Percentiles rank a stretch among this genome's conserved stretches.
phyloP scores from a whole-genome alignment of 2,797 vertebrate species.

The Tapera naevia region DNA sequence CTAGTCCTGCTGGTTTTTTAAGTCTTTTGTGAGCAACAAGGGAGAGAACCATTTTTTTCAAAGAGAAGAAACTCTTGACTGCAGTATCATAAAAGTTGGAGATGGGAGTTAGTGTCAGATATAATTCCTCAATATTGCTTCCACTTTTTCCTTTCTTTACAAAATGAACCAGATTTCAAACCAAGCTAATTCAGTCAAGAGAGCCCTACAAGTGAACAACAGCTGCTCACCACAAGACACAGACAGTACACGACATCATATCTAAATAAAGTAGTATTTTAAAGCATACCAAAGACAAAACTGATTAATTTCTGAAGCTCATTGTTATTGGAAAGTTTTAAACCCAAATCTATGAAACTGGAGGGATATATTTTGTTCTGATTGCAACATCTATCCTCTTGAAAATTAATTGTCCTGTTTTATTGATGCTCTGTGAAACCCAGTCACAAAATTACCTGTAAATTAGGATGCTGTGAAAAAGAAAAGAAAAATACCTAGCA shows the following conservation, averaged over 20 bases:
- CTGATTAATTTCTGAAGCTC: not conserved
- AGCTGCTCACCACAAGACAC: not conserved
- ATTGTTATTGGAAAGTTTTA: not conserved
- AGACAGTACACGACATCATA: not conserved
- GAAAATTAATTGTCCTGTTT: not conserved
- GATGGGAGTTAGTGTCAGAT: not conserved
- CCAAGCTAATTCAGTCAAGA: not conserved
- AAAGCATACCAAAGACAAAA: not conserved
- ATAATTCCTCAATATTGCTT: not conserved
- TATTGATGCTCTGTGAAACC: not conserved
- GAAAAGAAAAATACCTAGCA: conserved; percentile 75
- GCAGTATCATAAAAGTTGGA: not conserved
- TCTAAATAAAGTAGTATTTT: not conserved
- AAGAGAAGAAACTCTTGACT: not conserved
- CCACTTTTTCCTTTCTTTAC: not conserved
- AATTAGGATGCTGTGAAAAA: not conserved
- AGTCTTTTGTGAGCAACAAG: not conserved
- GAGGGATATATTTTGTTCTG: not conserved
- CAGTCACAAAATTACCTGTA: not conserved
- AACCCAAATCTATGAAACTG: not conserved
- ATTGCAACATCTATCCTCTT: not conserved
- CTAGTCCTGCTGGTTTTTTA: not conserved
- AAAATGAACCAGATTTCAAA: not conserved
- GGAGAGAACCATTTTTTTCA: not conserved
- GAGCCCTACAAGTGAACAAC: not conserved